Conservation (phyloP, 2,113 vertebrate genomes). For the Syngnathus floridae region DNA sequence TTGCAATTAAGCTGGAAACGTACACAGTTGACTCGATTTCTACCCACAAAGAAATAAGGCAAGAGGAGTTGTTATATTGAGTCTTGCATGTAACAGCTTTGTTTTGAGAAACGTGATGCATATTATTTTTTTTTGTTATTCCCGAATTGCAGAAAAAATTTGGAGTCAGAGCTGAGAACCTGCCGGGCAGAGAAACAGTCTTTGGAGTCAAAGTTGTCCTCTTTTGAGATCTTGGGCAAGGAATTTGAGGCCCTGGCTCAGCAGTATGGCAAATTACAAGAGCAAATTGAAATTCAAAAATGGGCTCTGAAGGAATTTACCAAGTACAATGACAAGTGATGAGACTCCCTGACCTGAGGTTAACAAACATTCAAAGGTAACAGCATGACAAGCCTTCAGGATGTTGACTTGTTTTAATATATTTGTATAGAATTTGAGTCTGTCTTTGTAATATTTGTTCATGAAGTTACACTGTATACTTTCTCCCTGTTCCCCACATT, state of each 20-base stretch:
- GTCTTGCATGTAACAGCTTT: background rate
- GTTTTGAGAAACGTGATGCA: background rate
- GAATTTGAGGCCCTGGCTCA: slow-evolving; percentile 68
- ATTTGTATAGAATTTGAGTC: background rate
- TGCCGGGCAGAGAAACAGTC: slow-evolving; percentile 57
- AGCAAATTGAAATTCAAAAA: slow-evolving; percentile 64
- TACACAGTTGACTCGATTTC: slow-evolving; percentile 75
- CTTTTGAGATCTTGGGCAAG: slow-evolving; percentile 70
- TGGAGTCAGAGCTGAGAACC: slow-evolving; percentile 54
- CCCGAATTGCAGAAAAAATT: slow-evolving; percentile 52
- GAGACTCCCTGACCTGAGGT: background rate
- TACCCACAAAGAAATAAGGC: slow-evolving; percentile 77
- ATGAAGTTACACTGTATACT: background rate
- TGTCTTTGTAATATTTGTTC: background rate
- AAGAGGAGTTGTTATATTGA: slow-evolving; percentile 20
- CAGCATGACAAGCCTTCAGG: background rate
- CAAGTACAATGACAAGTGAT: slow-evolving; percentile 34
- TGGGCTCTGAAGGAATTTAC: slow-evolving; percentile 72
- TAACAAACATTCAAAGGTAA: background rate
- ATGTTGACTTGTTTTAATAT: background rate
- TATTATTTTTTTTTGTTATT: background rate
- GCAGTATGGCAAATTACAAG: slow-evolving; percentile 63
- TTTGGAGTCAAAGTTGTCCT: slow-evolving; percentile 57
- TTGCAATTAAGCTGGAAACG: slow-evolving; percentile 75
- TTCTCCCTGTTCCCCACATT: background rate